These are phyloP conservation scores for Cichlasoma orientale DNA, from an alignment of 2,797 vertebrate species.

Conservation along the genomic window DNA sequence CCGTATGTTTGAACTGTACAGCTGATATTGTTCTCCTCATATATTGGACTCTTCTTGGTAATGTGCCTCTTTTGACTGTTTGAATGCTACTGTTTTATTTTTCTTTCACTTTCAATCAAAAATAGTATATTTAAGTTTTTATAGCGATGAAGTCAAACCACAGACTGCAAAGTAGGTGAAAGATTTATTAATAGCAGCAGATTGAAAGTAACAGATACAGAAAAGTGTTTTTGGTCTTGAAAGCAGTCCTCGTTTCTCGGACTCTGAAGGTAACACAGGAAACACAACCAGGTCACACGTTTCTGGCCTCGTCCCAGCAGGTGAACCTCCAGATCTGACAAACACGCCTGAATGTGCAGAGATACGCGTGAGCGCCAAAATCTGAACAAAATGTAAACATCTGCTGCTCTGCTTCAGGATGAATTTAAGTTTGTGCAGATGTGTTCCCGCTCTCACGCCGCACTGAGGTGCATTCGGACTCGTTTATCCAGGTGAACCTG, in stretches of 20 bases:
- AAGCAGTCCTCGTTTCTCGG: background rate
- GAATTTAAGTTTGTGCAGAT: background rate
- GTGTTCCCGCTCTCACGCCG: background rate
- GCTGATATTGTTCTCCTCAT: background rate
- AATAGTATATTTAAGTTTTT: background rate
- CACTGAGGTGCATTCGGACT: background rate
- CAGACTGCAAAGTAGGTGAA: background rate
- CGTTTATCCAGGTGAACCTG: slow-evolving; percentile 3
- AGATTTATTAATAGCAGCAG: background rate
- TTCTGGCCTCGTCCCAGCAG: background rate
- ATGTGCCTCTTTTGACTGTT: slow-evolving; percentile 18
- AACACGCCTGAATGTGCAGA: background rate
- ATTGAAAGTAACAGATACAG: background rate
- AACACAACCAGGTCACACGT: background rate
- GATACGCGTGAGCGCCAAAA: background rate
- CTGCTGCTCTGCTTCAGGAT: background rate
- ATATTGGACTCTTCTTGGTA: background rate
- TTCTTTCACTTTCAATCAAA: background rate
- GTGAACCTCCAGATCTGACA: background rate
- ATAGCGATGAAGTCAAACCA: background rate
- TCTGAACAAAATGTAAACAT: background rate
- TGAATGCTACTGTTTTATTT: background rate
- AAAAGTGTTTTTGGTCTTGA: background rate
- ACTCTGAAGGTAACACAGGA: background rate
- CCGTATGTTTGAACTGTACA: background rate